These are phyloP conservation scores for Drosophila nr. perissopoda DNA, from an alignment of 2,888 invertebrate genomes.

Conservation along the genomic window DNA sequence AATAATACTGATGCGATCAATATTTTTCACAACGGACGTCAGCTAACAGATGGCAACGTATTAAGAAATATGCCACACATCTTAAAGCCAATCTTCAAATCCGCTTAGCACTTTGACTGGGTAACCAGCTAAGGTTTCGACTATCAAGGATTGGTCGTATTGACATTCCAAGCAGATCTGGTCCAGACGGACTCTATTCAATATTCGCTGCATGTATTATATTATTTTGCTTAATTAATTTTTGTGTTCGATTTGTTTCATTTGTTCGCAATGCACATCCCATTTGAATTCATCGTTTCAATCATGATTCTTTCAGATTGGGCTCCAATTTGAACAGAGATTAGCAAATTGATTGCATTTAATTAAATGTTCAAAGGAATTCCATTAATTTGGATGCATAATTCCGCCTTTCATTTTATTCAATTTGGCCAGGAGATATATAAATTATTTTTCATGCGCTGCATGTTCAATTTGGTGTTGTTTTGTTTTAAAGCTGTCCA, in stretches of 20 bases:
- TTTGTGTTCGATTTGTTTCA: not conserved
- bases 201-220: not conserved
- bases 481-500: conserved; percentile 16
- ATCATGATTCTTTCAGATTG: not conserved
- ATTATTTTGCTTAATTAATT: not conserved
- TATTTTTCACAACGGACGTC: conserved; percentile 30
- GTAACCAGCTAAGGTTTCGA: not conserved
- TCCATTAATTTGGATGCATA: conserved; percentile 25
- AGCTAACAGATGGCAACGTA: conserved; percentile 32
- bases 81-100: not conserved
- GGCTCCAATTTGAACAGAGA: conserved; percentile 10
- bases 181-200: not conserved
- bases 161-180: not conserved
- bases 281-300: not conserved
- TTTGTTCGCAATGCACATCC: not conserved
- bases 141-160: not conserved
- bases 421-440: conserved; percentile 20
- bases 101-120: not conserved
- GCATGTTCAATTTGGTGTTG: conserved; percentile 6
- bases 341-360: conserved; percentile 24
- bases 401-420: conserved; percentile 19
- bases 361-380: conserved; percentile 31
- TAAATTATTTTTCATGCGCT: conserved; percentile 19
- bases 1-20: conserved; percentile 37
- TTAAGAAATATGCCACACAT: conserved; percentile 8